Percentiles rank a stretch among this genome's conserved stretches.
These are phyloP conservation scores for Gambusia holbrooki DNA, from an alignment of 2,113 vertebrate species.

Conservation along the genomic window DNA sequence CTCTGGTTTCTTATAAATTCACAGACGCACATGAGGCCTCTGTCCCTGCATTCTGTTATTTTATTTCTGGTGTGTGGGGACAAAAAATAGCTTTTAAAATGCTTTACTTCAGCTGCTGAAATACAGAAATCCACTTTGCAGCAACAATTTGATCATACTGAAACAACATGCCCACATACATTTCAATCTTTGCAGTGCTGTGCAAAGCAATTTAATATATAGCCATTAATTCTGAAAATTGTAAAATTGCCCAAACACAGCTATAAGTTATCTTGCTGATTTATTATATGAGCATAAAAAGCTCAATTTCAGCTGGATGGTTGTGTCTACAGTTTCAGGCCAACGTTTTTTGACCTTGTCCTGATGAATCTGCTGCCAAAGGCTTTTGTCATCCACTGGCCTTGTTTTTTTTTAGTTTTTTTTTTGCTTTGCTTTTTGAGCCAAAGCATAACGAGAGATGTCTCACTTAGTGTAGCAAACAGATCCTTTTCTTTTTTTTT, in stretches of 20 bases:
- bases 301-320: not conserved
- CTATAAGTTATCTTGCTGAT: constrained; percentile 7
- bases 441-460: not conserved
- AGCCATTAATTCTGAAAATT: constrained; percentile 17
- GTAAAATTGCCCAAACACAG: constrained; percentile 1
- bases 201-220: constrained; percentile 16
- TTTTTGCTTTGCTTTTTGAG: not conserved
- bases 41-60: not conserved
- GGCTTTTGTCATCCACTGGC: constrained; percentile 5
- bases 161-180: not conserved
- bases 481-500: too few species aligned
- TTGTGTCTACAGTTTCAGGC: not conserved
- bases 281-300: not conserved
- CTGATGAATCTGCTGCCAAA: constrained; percentile 2
- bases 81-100: not conserved
- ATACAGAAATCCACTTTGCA: not conserved
- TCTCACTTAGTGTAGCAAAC: not conserved
- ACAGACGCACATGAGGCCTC: not conserved
- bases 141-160: not conserved
- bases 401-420: not conserved
- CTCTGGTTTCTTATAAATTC: not conserved
- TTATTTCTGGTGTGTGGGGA: not conserved
- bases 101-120: not conserved
- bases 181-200: not conserved
- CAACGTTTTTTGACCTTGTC: constrained; percentile 21